Conservation (phyloP, 2,888 invertebrate genomes). For the Drosophila parthenogenetica region DNA sequence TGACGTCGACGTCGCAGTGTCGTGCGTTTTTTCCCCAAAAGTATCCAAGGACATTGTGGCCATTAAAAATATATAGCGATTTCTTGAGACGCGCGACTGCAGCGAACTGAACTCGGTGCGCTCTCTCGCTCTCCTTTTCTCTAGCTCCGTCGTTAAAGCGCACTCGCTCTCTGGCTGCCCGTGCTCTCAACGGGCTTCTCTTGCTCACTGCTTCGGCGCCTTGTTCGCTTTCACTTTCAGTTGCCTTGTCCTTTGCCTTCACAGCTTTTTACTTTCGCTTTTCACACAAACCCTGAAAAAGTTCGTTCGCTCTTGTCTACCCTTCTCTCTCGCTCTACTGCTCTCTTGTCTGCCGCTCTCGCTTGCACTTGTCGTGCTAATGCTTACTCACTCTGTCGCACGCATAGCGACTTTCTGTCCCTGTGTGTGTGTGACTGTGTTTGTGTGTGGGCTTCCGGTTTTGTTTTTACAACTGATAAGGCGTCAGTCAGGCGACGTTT, state of each 20-base stretch:
- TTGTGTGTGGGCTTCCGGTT: conserved; percentile 77
- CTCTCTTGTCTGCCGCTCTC: conserved; percentile 16
- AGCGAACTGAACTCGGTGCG: conserved; percentile 27
- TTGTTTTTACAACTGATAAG: conserved; percentile 79
- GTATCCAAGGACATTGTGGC: conserved; percentile 84
- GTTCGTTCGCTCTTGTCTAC: conserved; percentile 54
- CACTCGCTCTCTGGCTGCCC: conserved; percentile 9
- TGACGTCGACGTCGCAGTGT: conserved; percentile 33
- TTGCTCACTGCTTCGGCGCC: conserved; percentile 33
- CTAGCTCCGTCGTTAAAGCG: conserved; percentile 11
- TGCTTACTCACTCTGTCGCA: conserved; percentile 33
- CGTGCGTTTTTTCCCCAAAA: conserved; percentile 48
- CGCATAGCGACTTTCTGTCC: conserved; percentile 74
- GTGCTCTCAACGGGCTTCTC: conserved; percentile 4
- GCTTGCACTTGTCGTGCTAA: neutral
- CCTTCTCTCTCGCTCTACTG: conserved; percentile 2
- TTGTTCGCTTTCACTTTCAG: conserved; percentile 67
- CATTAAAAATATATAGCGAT: conserved; percentile 76
- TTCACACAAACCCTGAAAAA: conserved; percentile 70
- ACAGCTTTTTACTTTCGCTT: conserved; percentile 72
- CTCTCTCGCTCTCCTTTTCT: conserved; percentile 21
- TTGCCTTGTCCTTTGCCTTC: conserved; percentile 77
- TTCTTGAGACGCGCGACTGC: conserved; percentile 70
- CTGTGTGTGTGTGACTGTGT: conserved; percentile 38
- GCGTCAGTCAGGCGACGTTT: conserved; percentile 65